Evolutionary conservation across 2,113 vertebrate species (phyloP), one percentile per base, ranked within the genome.

Genomic region (Alligator sinensis): DNA sequence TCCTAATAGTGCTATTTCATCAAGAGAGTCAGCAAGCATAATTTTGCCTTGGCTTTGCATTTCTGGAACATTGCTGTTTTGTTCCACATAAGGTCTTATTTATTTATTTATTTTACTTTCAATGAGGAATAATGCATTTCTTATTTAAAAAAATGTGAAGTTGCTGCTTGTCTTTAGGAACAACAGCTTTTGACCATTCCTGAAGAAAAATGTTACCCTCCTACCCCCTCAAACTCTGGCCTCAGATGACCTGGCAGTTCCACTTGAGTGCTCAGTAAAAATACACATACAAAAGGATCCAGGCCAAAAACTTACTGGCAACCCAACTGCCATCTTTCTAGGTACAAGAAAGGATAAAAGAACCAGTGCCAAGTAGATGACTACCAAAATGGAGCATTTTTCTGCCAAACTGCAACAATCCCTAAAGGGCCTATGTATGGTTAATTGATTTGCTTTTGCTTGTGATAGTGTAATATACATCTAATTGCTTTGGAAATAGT

Each of bases 291-390:
- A 47, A 47, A 47, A 47, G 47, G 47, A 47, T 47, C 47, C 47
- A 47, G 47, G 47, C 47, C 47, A 47, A 9, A 47, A 47, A 47
- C 47, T 47, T 47, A 47, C 47, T 47, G 47, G 47, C 47, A 47
- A 47, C 47, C 47, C 17, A 60, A 60, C 59, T 60, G 6, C 59
- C 59, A 60, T 16, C 16, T 4, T 17, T 1, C 19, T 15, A 60
- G 59, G 59, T 15, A 60, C 5, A 60, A 21, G 19, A 79, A 58
- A 57, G 76, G 11, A 75, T 19, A 87, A 7, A 25, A 0, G 0
- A 76, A 79, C 25, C 38, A 70, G 93, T 86, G 4, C 0, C 0
- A 0, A 55, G 47, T 47, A 47, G 47, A 76, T 14, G 7, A 30
- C 17, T 15, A 22, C 5, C 27, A 27, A 86, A 30, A 14, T 63